Percentiles rank a stretch among this genome's conserved stretches.
Conservation (phyloP, 2,797 vertebrate species). For the Rhabdomys pumilio region DNA sequence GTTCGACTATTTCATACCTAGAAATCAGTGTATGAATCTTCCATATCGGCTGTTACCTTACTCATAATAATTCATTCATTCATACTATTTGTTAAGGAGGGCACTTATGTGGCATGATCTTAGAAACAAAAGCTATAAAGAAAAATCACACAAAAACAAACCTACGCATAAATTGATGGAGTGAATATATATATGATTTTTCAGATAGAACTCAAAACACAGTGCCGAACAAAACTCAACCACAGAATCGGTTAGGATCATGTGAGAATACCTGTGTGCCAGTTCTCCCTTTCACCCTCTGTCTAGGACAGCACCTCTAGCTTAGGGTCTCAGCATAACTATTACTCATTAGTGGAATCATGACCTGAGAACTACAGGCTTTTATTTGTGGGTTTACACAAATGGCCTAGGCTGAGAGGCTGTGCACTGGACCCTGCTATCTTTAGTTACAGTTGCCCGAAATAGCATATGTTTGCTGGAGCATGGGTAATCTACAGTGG, state of each 20-base stretch:
- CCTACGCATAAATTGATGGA: neutral
- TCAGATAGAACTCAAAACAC: neutral
- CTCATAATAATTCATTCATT: neutral
- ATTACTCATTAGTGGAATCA: slow-evolving; percentile 14
- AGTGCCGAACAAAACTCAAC: neutral
- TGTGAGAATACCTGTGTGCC: neutral
- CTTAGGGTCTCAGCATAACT: neutral
- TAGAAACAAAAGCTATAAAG: neutral
- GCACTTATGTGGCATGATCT: neutral
- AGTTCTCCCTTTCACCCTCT: neutral
- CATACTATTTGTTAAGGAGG: neutral
- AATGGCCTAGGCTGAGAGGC: neutral
- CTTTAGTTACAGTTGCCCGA: neutral
- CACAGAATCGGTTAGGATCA: neutral
- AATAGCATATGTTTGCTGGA: neutral
- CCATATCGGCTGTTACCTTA: neutral
- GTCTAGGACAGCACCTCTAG: neutral
- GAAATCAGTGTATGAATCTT: neutral
- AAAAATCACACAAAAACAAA: neutral
- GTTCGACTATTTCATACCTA: slow-evolving; percentile 15
- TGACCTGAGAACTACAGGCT: neutral
- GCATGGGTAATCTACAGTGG: neutral
- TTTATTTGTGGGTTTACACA: neutral
- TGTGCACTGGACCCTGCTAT: neutral
- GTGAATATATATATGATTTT: neutral